Evolutionary conservation across 2,113 vertebrate genomes (phyloP).

Genomic region (Pelvicachromis taeniatus): DNA sequence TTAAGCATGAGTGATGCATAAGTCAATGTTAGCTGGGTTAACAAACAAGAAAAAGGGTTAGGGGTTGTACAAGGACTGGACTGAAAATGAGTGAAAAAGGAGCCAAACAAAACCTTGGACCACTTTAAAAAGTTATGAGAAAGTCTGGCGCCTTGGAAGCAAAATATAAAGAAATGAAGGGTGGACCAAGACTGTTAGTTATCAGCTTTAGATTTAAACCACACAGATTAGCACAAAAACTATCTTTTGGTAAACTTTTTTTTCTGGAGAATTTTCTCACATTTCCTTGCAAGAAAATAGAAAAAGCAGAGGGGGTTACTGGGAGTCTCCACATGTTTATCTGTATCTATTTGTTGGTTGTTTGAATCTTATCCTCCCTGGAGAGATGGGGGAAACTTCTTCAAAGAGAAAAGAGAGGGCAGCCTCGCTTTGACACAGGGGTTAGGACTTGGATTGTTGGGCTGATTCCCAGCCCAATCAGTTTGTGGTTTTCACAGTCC

Average conservation of each 20-base stretch:
- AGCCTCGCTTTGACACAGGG: constrained; percentile 34
- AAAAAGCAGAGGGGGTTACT: neutral
- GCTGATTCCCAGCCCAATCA: constrained; percentile 71
- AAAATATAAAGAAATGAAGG: neutral
- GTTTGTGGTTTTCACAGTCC: constrained; percentile 62
- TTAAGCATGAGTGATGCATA: neutral
- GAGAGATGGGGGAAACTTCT: constrained; percentile 46
- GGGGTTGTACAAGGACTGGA: neutral
- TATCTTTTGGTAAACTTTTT: neutral
- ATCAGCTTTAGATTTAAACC: neutral
- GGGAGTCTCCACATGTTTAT: constrained; percentile 46
- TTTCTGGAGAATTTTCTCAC: constrained; percentile 6
- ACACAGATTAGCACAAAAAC: neutral
- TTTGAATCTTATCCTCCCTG: constrained; percentile 52
- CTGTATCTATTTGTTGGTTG: constrained; percentile 60
- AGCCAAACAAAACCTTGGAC: neutral
- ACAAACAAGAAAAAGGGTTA: neutral
- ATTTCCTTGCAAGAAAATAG: neutral
- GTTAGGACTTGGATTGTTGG: constrained; percentile 62
- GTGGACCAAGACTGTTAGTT: neutral
- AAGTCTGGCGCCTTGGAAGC: neutral
- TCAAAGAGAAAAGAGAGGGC: constrained; percentile 50
- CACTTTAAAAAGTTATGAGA: neutral
- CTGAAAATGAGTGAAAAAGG: neutral
- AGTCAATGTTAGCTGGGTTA: neutral